Base-by-base conservation (phyloP, 2,888 invertebrate species). In the Mythimna ferrago region DNA sequence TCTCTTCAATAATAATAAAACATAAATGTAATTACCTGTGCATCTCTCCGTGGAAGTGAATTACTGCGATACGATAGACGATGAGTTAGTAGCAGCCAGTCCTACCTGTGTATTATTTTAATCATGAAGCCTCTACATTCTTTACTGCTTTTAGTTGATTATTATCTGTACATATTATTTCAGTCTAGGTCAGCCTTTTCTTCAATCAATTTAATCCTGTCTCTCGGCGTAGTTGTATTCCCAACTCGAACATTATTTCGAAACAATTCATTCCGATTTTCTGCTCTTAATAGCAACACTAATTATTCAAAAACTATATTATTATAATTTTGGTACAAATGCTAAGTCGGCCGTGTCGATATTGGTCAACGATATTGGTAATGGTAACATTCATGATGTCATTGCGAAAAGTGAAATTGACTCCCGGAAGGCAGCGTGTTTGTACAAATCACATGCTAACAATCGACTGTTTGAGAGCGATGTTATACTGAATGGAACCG, bases 321-420 rank as follows among this genome's bases (percentile, higher is more conserved):
- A 32, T 3, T 69, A 72, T 70, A 66, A 64, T 72, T 71, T 73
- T 48, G 32, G 35, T 73, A 57, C 61, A 35, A 73, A 63, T 78
- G 62, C 57, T 83, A 72, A 63, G 68, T 78, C 66, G 71, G 41
- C 69, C 73, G 73, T 80, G 73, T 81, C 76, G 76, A 70, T 71
- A 67, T 82, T 79, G 78, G 57, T 64, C 56, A 77, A 82, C 62
- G 10, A 71, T 80, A 85, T 80, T 79, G 66, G 71, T 77, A 78
- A 79, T 78, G 64, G 76, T 77, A 76, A 80, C 67, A 73, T 83
- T 82, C 71, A 78, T 86, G 77, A 84, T 80, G 85, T 78, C 73
- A 84, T 87, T 86, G 86, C 86, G 83, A 90, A 90, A 91, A 91
- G 91, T 89, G 89, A 91, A 91, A 91, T 89, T 89, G 80, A 78